Conservation (phyloP, 2,888 invertebrate species). For the Argynnis bischoffii region DNA sequence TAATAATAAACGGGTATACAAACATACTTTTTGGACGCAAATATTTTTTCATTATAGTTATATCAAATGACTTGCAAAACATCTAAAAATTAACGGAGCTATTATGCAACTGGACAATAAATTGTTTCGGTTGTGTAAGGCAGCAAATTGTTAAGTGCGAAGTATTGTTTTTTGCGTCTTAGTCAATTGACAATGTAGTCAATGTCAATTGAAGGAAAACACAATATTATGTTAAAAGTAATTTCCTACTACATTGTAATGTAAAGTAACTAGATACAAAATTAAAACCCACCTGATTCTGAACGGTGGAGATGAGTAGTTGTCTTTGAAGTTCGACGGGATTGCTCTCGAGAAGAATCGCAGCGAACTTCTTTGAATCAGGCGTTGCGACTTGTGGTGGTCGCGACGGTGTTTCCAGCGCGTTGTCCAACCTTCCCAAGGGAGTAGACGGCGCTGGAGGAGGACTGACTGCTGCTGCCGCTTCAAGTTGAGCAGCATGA, state of each 20-base stretch:
- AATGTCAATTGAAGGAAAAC: slow-evolving; percentile 3
- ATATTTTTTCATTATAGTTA: slow-evolving; percentile 28
- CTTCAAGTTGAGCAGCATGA: slow-evolving; percentile 89
- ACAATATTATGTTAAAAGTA: neutral
- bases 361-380: slow-evolving; percentile 89
- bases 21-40: slow-evolving; percentile 16
- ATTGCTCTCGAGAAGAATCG: slow-evolving; percentile 91
- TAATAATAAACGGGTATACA: too few species aligned
- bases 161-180: slow-evolving; percentile 12
- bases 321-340: slow-evolving; percentile 92
- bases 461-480: slow-evolving; percentile 72
- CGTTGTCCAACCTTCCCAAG: slow-evolving; percentile 86
- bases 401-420: slow-evolving; percentile 85
- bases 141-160: slow-evolving; percentile 1
- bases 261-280: neutral
- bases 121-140: slow-evolving; percentile 14
- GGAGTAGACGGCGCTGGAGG: slow-evolving; percentile 73
- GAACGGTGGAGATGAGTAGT: slow-evolving; percentile 89
- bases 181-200: slow-evolving; percentile 8
- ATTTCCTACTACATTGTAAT: neutral
- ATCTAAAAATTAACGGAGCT: slow-evolving; percentile 9
- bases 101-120: slow-evolving; percentile 25
- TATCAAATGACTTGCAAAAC: slow-evolving; percentile 34
- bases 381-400: slow-evolving; percentile 85
- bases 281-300: slow-evolving; percentile 87